Evolutionary conservation across 1,140 invertebrate genomes (phyloP).

Genomic region (Acromyrmex echinatior): DNA sequence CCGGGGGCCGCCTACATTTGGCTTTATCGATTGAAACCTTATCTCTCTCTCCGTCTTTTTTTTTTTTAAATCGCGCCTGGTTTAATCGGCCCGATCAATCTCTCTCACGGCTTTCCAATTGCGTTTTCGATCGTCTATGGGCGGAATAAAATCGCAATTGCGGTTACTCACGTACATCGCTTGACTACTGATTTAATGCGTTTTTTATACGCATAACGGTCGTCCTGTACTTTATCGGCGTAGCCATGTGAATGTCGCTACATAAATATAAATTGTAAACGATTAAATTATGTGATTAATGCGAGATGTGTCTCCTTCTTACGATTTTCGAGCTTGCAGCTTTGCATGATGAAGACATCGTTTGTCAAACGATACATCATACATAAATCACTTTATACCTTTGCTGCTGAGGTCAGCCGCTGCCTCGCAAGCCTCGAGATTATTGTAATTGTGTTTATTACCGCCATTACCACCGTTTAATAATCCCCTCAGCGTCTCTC

Average conservation of each 20-base stretch:
- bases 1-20: constrained; percentile 5
- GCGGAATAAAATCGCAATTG: constrained; percentile 23
- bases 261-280: constrained; percentile 18
- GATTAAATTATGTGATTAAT: constrained; percentile 18
- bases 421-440: constrained; percentile 60
- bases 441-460: constrained; percentile 70
- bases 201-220: constrained; percentile 16
- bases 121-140: constrained; percentile 10
- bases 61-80: constrained; percentile 25
- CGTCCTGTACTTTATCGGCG: neutral
- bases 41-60: constrained; percentile 19
- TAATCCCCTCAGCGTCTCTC: constrained; percentile 56
- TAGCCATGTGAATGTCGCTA: neutral
- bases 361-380: constrained; percentile 47
- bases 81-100: constrained; percentile 53
- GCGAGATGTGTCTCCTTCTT: neutral
- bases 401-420: constrained; percentile 55
- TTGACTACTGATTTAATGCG: constrained; percentile 15
- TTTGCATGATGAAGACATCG: constrained; percentile 31
- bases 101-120: constrained; percentile 24
- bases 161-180: neutral
- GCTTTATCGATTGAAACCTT: constrained; percentile 38
- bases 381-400: constrained; percentile 63
- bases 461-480: constrained; percentile 69
- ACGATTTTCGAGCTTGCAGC: constrained; percentile 8